Conservation (phyloP, 2,888 invertebrate species). For the Caenorhabditis plicata region DNA sequence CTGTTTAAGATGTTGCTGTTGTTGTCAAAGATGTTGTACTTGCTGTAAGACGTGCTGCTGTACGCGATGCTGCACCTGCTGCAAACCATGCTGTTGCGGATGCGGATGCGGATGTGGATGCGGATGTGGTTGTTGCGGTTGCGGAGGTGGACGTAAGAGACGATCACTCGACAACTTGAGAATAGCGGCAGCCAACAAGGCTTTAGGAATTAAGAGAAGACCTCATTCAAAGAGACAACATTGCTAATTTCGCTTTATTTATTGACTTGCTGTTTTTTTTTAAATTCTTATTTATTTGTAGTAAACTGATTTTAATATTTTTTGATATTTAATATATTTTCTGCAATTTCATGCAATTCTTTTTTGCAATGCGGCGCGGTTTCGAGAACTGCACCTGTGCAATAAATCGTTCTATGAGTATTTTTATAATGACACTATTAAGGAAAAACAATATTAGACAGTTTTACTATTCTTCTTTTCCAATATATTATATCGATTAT, state of each 20-base stretch:
- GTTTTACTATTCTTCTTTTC: too few relatives aligned
- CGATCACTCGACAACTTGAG: constrained; percentile 36
- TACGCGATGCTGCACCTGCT: constrained; percentile 31
- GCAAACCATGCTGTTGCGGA: constrained; percentile 22
- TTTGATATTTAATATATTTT: too few relatives aligned
- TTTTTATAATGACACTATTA: too few relatives aligned
- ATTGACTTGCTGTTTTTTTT: too few relatives aligned
- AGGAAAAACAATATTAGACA: too few relatives aligned
- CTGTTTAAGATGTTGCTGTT: constrained; percentile 24
- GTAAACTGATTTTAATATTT: too few relatives aligned
- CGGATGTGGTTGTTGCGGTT: constrained; percentile 1
- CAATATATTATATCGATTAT: too few relatives aligned
- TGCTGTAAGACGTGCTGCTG: constrained; percentile 41
- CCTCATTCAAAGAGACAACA: constrained; percentile 4
- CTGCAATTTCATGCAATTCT: too few relatives aligned
- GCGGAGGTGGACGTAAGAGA: constrained; percentile 26
- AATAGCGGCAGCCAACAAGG: constrained; percentile 33
- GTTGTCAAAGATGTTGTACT: constrained; percentile 38
- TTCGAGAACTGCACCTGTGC: too few relatives aligned
- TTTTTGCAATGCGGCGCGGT: too few relatives aligned
- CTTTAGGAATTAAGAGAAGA: constrained; percentile 31
- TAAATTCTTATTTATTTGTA: too few relatives aligned
- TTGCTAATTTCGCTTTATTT: not conserved
- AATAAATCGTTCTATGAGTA: too few relatives aligned
- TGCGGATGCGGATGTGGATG: constrained; percentile 2